Evolutionary conservation across 2,113 vertebrate species (phyloP), one percentile per base, ranked within the genome.

Genomic region (Trichomycterus rosablanca): DNA sequence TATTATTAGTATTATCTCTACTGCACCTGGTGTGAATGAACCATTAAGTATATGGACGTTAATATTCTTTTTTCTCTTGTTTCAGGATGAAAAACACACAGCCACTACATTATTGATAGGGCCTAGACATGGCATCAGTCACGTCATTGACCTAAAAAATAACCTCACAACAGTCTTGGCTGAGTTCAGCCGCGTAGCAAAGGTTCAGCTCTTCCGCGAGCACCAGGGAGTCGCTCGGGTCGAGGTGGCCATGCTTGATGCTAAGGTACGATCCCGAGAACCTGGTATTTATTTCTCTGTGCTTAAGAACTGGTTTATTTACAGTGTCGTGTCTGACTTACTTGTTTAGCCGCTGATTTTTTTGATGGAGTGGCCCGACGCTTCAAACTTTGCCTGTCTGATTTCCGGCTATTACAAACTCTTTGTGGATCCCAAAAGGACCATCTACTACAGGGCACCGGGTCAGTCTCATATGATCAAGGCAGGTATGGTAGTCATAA

Each of bases 361-460:
- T 73, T 87, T 97, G 68, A 97, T 98, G 96, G 96, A 98, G 82
- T 98, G 95, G 93, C 94, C 94, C 0, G 96, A 97, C 81, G 95
- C 95, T 74, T 93, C 92, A 80, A 96, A 95, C 78, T 98, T 97
- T 37, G 92, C 96, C 68, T 93, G 93, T 78, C 88, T 98, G 63
- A 94, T 97, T n/a, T 90, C 96, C 1, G 95, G 94, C 71, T 98
- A 97, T 87, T 97, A 92, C 86, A 94, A 92, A 68, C 91, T 98
- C 26, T 90, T 97, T 81, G 91, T 97, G 79, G 96, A 98, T 81
- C 91, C 94, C 68, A 97, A 93, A 86, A 89, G 90, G 77, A 92
- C 88, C 76, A 89, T 97, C 76, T 94, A 94, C 81, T 89, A 91
- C 79, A 87, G 89, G 68, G 80, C 88, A 16, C 70, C 88, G 76